phyloP scores from a whole-genome alignment of 2,113 vertebrate genomes.

The Equus quagga region DNA sequence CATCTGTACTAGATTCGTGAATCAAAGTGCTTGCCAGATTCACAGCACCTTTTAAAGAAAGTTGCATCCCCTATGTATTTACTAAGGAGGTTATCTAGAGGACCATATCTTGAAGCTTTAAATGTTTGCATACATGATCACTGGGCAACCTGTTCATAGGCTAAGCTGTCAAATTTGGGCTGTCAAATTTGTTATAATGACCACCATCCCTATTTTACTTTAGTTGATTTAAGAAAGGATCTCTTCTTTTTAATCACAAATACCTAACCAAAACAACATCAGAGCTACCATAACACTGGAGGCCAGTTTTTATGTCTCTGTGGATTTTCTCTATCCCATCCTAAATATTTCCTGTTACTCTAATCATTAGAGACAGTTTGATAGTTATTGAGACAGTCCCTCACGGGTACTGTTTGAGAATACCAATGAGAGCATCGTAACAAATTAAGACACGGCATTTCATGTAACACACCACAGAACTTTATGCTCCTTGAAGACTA shows the following conservation, averaged over 20 bases:
- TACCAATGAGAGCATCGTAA: not conserved
- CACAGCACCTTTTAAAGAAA: not conserved
- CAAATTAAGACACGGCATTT: slow-evolving; percentile 27
- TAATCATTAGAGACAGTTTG: slow-evolving; percentile 11
- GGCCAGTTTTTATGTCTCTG: not conserved
- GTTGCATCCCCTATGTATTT: not conserved
- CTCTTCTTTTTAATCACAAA: not conserved
- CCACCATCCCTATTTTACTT: not conserved
- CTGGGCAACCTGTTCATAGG: not conserved
- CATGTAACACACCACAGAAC: not conserved
- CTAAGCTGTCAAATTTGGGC: not conserved
- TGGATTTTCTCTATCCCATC: not conserved
- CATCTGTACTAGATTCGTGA: not conserved
- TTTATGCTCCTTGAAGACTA: not conserved
- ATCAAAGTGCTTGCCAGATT: not conserved
- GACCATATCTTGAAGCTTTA: not conserved
- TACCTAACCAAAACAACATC: not conserved
- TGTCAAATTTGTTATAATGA: not conserved
- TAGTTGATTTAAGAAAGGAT: not conserved
- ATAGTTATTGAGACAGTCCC: slow-evolving; percentile 6
- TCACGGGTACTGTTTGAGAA: slow-evolving; percentile 20
- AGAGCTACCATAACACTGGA: not conserved
- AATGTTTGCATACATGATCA: not conserved
- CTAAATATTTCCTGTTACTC: not conserved
- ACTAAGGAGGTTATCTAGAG: not conserved